A percentile compares a stretch with the other conserved stretches of the same genome.
These are phyloP conservation scores for Steinernema khuongi DNA, from an alignment of 1,140 invertebrate genomes.

Conservation along the genomic window DNA sequence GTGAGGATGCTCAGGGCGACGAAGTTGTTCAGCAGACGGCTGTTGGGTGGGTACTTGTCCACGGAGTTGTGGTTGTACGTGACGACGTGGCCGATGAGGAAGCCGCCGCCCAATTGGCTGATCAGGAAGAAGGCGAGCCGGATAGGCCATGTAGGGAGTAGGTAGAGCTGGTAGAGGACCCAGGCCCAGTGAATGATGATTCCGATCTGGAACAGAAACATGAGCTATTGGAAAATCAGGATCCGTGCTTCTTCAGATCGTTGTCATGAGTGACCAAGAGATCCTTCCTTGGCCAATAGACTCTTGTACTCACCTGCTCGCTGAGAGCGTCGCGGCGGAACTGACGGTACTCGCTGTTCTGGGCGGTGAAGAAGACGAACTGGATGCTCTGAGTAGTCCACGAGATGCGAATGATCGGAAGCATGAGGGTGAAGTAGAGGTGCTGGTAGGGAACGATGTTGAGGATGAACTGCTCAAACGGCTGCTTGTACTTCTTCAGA, in stretches of 20 bases:
- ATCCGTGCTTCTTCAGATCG: no score
- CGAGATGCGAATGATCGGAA: constrained; percentile 54
- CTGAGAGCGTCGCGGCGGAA: constrained; percentile 43
- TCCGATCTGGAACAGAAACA: constrained; percentile 31
- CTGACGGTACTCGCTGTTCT: constrained; percentile 38
- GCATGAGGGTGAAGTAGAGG: constrained; percentile 52
- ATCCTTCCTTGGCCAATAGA: not conserved
- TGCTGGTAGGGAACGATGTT: constrained; percentile 57
- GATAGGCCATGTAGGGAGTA: constrained; percentile 39
- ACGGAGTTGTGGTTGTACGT: constrained; percentile 58
- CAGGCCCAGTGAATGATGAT: constrained; percentile 51
- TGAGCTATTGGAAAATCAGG: constrained; percentile 4
- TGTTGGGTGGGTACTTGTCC: constrained; percentile 55
- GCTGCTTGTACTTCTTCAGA: constrained; percentile 50
- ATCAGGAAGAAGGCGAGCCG: constrained; percentile 52
- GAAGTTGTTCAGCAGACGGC: constrained; percentile 56
- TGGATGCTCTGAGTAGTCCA: constrained; percentile 48
- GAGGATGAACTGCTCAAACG: constrained; percentile 48
- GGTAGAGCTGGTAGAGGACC: constrained; percentile 53
- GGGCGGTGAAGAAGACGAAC: constrained; percentile 48
- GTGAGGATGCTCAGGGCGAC: constrained; percentile 57
- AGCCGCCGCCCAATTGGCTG: constrained; percentile 47
- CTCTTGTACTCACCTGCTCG: constrained; percentile 39
- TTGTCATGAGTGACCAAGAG: not conserved
- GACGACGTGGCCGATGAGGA: constrained; percentile 52